Conservation (phyloP, 2,113 vertebrate species). For the Gracilinanus agilis region DNA sequence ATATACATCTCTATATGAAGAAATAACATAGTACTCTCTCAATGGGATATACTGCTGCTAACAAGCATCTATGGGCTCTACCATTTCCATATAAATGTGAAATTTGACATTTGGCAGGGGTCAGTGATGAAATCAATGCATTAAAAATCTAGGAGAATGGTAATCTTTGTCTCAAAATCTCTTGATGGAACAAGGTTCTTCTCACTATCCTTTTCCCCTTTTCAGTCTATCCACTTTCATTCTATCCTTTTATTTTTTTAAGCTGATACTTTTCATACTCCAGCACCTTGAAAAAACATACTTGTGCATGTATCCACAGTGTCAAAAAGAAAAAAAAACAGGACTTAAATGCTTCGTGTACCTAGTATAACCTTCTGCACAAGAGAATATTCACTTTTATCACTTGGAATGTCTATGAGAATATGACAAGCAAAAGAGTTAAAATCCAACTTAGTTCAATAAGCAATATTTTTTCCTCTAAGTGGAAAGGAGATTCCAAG, state of each 20-base stretch:
- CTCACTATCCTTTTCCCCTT: background rate
- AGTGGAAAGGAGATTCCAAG: conserved; percentile 14
- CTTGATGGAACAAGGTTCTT: conserved; percentile 51
- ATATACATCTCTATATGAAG: conserved; percentile 17
- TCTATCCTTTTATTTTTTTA: conserved; percentile 2
- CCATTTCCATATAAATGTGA: conserved; percentile 77
- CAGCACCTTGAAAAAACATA: background rate
- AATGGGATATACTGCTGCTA: conserved; percentile 59
- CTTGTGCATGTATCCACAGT: background rate
- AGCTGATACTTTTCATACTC: background rate
- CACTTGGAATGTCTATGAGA: conserved; percentile 15
- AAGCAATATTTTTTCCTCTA: conserved; percentile 37
- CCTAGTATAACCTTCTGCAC: background rate
- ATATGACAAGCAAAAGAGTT: background rate
- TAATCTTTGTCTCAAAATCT: conserved; percentile 66
- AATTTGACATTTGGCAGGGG: conserved; percentile 64
- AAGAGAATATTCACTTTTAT: background rate
- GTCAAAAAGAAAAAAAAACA: conserved; percentile 19
- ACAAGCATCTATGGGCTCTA: conserved; percentile 42
- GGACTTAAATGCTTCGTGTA: background rate
- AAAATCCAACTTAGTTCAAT: background rate
- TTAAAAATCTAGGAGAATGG: conserved; percentile 70
- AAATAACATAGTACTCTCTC: conserved; percentile 18
- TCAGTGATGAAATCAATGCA: conserved; percentile 56
- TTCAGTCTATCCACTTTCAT: conserved; percentile 31